phyloP scores from a whole-genome alignment of 2,797 vertebrate species.

The Liasis olivaceus region DNA sequence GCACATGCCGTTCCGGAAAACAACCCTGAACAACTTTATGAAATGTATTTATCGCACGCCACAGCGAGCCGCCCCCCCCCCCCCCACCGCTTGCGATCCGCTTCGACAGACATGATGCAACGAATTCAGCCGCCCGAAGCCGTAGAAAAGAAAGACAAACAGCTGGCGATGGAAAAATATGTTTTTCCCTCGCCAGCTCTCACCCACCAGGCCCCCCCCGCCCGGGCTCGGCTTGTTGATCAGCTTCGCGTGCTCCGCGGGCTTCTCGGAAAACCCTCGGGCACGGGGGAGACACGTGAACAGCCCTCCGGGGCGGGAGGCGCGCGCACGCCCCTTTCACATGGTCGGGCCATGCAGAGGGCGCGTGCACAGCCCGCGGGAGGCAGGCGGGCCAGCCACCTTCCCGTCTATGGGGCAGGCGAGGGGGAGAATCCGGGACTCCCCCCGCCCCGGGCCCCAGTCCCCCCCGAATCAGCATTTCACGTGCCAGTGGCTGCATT shows the following conservation, averaged over 20 bases:
- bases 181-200: fast-evolving
- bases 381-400: background rate
- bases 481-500: background rate
- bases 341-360: background rate
- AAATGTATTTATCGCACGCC: background rate
- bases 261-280: slow-evolving; percentile 20
- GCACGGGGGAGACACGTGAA: background rate
- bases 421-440: background rate
- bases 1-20: background rate
- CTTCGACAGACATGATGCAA: background rate
- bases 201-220: background rate
- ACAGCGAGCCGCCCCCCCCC: too few relatives aligned
- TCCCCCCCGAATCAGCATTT: background rate
- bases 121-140: too few relatives aligned
- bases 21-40: background rate
- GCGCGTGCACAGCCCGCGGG: slow-evolving; percentile 25
- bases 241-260: slow-evolving; percentile 25
- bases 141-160: too few relatives aligned
- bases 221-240: slow-evolving; percentile 43
- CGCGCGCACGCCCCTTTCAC: slow-evolving; percentile 17
- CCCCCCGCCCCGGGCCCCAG: too few relatives aligned
- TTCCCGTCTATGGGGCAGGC: too few relatives aligned
- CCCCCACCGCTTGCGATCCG: background rate
- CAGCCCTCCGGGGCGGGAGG: fast-evolving
- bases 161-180: background rate